Base-by-base conservation (phyloP, 2,888 invertebrate species). In the Argyra leucocephala region DNA sequence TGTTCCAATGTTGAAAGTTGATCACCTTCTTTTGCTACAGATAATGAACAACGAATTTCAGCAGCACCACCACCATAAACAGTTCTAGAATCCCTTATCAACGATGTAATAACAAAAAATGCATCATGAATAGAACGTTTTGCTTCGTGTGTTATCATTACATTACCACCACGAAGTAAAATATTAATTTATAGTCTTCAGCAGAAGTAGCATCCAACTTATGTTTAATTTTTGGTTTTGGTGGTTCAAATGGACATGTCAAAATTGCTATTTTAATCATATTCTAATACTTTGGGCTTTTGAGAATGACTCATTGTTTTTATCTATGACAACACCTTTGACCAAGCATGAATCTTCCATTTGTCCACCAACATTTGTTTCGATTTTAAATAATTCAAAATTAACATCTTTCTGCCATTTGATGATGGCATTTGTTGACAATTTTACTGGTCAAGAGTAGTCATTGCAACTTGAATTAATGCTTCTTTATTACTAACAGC, bases 171-270 rank as follows among this genome's bases (percentile, higher is more conserved):
- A 59, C 99, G 88, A 75, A 99, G 89, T 73, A 99, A 89, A 70
- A 99, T 89, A 0, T 99, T 99, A 91, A 90, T 73, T 89, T 88
- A 83, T 97, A 99, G 78, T 97, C 97, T 71, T 96, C 97, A 0
- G 94, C 96, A 0, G 91, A 93, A 63, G 92, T 92, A 12, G 99
- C 93, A 73, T 99, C 96, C 76, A 99, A 85, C 91, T 98, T 98
- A 85, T 99, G 97, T 82, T 98, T 99, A 72, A 99, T 99, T 83
- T 99, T 99, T 2, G 99, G 99, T 84, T 99, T 99, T 64, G 99
- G 99, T 64, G 99, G 99, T 84, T 99, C 99, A 82, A 99, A 99
- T 74, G 99, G 96, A 80, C 99, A 99, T 22, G 99, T 99, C 22
- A 99, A 85, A 76, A 99, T 98, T 1, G 99, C 99, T 68, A 99